A percentile compares a stretch with the other conserved stretches of the same genome.
Conservation (phyloP, 1,140 invertebrate species). For the Forficula auricularia region DNA sequence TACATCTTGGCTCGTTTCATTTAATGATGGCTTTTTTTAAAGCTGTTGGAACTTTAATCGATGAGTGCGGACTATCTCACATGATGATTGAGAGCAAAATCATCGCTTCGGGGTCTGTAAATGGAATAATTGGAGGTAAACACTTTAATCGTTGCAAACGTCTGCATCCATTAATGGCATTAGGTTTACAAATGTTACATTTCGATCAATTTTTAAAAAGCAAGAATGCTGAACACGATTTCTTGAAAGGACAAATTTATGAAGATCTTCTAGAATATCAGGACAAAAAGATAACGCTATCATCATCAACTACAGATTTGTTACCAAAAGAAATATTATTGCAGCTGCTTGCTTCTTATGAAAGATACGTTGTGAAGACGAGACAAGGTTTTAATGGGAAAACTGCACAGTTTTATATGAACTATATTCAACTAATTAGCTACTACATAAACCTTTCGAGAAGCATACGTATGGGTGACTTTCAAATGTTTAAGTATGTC, state of each 20-base stretch:
- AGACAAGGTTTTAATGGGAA: slow-evolving; percentile 6
- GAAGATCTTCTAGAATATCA: slow-evolving; percentile 7
- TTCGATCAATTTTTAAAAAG: slow-evolving; percentile 22
- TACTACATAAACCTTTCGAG: slow-evolving; percentile 17
- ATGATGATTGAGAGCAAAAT: slow-evolving; percentile 25
- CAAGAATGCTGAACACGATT: slow-evolving; percentile 10
- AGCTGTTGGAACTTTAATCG: slow-evolving; percentile 28
- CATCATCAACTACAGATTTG: slow-evolving; percentile 10
- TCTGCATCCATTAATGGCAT: slow-evolving; percentile 25
- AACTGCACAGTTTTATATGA: slow-evolving; percentile 14
- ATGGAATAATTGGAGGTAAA: slow-evolving; percentile 25
- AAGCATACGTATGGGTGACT: slow-evolving; percentile 15
- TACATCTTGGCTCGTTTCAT: slow-evolving; percentile 29
- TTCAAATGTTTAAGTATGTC: slow-evolving; percentile 13
- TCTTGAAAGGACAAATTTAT: background rate
- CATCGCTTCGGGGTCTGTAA: slow-evolving; percentile 26
- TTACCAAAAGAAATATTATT: slow-evolving; percentile 15
- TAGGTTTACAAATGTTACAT: slow-evolving; percentile 26
- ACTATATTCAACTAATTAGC: slow-evolving; percentile 17
- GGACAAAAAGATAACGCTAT: slow-evolving; percentile 9
- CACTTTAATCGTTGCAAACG: slow-evolving; percentile 31
- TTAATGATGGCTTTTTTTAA: slow-evolving; percentile 30
- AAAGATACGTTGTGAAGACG: slow-evolving; percentile 6
- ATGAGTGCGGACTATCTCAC: slow-evolving; percentile 24
- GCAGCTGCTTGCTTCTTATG: slow-evolving; percentile 12